A percentile compares a stretch with the other conserved stretches of the same genome.
These are phyloP conservation scores for Podiceps cristatus DNA, from an alignment of 2,113 vertebrate genomes.

Conservation along the genomic window DNA sequence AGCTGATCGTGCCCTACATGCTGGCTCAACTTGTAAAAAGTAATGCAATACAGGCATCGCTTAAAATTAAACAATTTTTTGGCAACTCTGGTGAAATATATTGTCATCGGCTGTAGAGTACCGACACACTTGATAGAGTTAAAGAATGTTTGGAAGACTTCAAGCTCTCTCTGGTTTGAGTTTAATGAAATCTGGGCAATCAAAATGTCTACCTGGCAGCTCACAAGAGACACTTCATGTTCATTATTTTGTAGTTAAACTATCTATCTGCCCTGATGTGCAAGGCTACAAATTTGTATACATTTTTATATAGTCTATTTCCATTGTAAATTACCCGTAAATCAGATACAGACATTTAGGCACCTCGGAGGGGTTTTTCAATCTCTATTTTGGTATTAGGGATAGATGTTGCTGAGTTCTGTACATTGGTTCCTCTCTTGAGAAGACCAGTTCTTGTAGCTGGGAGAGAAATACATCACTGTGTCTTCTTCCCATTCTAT, in stretches of 20 bases:
- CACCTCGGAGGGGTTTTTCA: conserved; percentile 14
- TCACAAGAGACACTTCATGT: conserved; percentile 46
- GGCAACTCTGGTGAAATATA: conserved; percentile 70
- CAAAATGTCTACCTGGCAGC: conserved; percentile 76
- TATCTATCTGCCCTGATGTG: conserved; percentile 48
- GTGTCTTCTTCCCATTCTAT: background rate
- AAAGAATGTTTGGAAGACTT: conserved; percentile 75
- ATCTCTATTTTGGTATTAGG: conserved; percentile 64
- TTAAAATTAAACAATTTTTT: conserved; percentile 67
- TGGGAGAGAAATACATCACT: background rate
- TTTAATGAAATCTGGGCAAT: conserved; percentile 72
- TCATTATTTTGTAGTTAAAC: conserved; percentile 70
- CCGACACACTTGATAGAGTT: conserved; percentile 59
- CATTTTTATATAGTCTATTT: conserved; percentile 76
- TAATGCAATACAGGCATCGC: conserved; percentile 69
- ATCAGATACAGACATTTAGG: conserved; percentile 78
- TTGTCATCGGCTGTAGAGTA: conserved; percentile 70
- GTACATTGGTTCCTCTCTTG: background rate
- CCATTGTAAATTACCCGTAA: conserved; percentile 76
- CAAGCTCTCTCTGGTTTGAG: conserved; percentile 62
- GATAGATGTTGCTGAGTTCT: conserved; percentile 13
- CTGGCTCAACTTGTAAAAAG: conserved; percentile 49
- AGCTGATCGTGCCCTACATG: conserved; percentile 30
- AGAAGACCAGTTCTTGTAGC: conserved; percentile 48
- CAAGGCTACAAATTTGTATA: conserved; percentile 71